These are phyloP conservation scores for Myotis findleyi DNA, from an alignment of 2,797 vertebrate genomes.

Conservation along the genomic window DNA sequence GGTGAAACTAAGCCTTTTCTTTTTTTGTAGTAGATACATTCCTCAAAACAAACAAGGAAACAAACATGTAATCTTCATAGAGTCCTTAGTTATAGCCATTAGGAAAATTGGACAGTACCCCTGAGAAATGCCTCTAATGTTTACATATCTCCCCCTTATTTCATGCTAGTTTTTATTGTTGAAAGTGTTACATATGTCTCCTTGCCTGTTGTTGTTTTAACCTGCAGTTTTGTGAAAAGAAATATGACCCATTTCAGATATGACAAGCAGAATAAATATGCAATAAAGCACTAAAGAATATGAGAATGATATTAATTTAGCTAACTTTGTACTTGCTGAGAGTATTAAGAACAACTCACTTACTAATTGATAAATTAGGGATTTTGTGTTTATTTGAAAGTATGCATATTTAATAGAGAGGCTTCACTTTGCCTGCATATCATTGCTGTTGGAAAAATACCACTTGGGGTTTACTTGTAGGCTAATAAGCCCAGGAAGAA, in stretches of 20 bases:
- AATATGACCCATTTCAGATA: not conserved
- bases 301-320: not conserved
- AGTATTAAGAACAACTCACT: not conserved
- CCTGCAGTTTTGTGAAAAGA: not conserved
- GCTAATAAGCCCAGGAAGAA: not conserved
- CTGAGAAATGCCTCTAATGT: not conserved
- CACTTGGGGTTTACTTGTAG: not conserved
- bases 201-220: not conserved
- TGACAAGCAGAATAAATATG: not conserved
- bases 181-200: no score
- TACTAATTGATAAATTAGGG: not conserved
- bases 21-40: not conserved
- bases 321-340: not conserved
- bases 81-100: not conserved
- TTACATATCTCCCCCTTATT: not conserved
- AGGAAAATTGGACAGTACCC: not conserved
- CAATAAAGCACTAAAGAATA: conserved; percentile 19
- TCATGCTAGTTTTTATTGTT: not conserved
- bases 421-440: not conserved
- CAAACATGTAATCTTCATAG: not conserved
- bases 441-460: conserved; percentile 6
- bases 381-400: not conserved
- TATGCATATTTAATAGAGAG: not conserved
- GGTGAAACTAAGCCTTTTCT: not conserved
- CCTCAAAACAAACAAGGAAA: not conserved